Conservation (phyloP, 2,888 invertebrate species). For the Stictocephala bisonia region DNA sequence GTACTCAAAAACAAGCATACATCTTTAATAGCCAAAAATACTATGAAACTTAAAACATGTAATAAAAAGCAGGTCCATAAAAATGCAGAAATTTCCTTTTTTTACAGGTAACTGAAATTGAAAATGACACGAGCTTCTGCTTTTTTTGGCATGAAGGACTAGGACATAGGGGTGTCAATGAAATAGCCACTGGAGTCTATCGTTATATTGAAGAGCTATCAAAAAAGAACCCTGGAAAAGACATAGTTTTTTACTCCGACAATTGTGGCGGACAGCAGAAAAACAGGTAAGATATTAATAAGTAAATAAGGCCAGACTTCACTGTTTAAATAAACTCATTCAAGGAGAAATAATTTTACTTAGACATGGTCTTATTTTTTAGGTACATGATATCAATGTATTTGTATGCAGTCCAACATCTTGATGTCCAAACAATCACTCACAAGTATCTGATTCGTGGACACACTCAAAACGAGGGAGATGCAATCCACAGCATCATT, state of each 20-base stretch:
- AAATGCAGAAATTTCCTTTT: not conserved
- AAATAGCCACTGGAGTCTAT: slow-evolving; percentile 45
- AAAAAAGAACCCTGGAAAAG: slow-evolving; percentile 15
- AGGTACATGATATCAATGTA: slow-evolving; percentile 53
- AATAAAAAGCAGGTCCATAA: not conserved
- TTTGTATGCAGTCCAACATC: too few species aligned
- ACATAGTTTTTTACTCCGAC: slow-evolving; percentile 53
- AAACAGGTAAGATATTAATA: slow-evolving; percentile 40
- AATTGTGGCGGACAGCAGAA: slow-evolving; percentile 53
- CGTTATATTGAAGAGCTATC: slow-evolving; percentile 8
- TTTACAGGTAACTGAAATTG: slow-evolving; percentile 31
- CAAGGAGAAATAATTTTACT: slow-evolving; percentile 3
- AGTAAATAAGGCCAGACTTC: slow-evolving; percentile 1
- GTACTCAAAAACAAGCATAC: too few species aligned
- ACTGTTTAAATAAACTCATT: slow-evolving; percentile 8
- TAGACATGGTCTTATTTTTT: slow-evolving; percentile 11
- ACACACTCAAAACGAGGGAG: slow-evolving; percentile 56
- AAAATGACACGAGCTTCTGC: slow-evolving; percentile 21
- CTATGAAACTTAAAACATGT: too few species aligned
- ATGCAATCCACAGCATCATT: slow-evolving; percentile 52
- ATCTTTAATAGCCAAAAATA: too few species aligned
- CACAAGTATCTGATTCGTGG: slow-evolving; percentile 53
- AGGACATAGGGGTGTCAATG: slow-evolving; percentile 44
- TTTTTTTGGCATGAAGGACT: slow-evolving; percentile 45
- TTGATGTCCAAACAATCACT: too few species aligned